Percentiles rank a stretch among this genome's conserved stretches.
These are phyloP conservation scores for Bruchidius siliquastri DNA, from an alignment of 2,888 invertebrate genomes.

Conservation along the genomic window DNA sequence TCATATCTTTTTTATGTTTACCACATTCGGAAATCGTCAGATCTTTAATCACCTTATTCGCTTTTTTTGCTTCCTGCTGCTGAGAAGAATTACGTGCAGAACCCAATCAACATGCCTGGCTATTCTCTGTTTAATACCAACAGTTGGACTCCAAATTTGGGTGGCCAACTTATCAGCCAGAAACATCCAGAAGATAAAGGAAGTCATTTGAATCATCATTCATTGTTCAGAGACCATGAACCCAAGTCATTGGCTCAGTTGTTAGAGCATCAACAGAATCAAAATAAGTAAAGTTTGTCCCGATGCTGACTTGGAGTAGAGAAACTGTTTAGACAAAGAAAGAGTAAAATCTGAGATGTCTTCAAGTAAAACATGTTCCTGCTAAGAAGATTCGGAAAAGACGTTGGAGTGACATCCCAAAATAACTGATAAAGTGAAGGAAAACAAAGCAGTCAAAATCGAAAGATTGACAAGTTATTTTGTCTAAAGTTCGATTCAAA, in stretches of 20 bases:
- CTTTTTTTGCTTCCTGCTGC: constrained; percentile 11
- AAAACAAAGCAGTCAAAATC: neutral
- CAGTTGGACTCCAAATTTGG: constrained; percentile 44
- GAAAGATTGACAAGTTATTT: neutral
- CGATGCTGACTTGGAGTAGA: neutral
- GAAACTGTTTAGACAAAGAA: neutral
- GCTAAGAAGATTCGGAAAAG: neutral
- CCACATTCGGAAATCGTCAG: too few species aligned
- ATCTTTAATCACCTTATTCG: too few species aligned
- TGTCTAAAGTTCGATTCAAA: too few species aligned
- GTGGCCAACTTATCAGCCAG: constrained; percentile 32
- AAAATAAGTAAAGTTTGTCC: neutral
- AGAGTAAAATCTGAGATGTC: neutral
- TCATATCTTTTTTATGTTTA: too few species aligned
- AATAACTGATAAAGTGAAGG: neutral
- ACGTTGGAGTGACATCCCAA: neutral
- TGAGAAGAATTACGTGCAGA: constrained; percentile 16
- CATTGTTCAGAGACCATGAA: constrained; percentile 66
- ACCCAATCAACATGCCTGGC: constrained; percentile 27
- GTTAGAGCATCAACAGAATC: constrained; percentile 61
- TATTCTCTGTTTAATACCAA: constrained; percentile 46
- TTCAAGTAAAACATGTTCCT: neutral
- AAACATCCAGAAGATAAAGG: constrained; percentile 15
- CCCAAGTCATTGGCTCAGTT: constrained; percentile 76
- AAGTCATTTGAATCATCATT: constrained; percentile 50